Evolutionary conservation across 2,113 vertebrate genomes (phyloP).

Genomic region (Sinocyclocheilus grahami): DNA sequence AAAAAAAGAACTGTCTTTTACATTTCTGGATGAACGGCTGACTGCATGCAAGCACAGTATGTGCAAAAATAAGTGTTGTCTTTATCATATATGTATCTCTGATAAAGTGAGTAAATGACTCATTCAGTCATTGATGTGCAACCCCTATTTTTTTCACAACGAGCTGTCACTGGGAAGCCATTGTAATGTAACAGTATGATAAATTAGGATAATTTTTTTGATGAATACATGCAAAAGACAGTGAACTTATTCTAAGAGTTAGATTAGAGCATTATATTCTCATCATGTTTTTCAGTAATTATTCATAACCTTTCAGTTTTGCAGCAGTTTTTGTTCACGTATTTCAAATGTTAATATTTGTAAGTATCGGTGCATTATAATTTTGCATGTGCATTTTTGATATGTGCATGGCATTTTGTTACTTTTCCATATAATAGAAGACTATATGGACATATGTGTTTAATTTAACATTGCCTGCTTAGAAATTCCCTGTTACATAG

Average conservation of each 20-base stretch:
- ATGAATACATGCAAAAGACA: too few relatives aligned
- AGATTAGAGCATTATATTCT: background rate
- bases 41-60: background rate
- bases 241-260: background rate
- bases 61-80: too few relatives aligned
- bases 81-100: background rate
- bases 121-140: background rate
- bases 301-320: background rate
- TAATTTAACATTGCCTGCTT: background rate
- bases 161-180: background rate
- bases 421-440: background rate
- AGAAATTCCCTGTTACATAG: background rate
- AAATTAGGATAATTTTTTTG: background rate
- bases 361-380: background rate
- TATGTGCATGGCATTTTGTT: background rate
- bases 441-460: background rate
- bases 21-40: background rate
- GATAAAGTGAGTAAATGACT: background rate
- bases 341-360: background rate
- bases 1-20: background rate
- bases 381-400: background rate
- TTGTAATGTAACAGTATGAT: background rate
- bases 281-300: background rate
- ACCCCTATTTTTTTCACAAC: background rate
- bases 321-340: background rate